phyloP scores from a whole-genome alignment of 2,797 vertebrate species.

The Epinephelus malabaricus region DNA sequence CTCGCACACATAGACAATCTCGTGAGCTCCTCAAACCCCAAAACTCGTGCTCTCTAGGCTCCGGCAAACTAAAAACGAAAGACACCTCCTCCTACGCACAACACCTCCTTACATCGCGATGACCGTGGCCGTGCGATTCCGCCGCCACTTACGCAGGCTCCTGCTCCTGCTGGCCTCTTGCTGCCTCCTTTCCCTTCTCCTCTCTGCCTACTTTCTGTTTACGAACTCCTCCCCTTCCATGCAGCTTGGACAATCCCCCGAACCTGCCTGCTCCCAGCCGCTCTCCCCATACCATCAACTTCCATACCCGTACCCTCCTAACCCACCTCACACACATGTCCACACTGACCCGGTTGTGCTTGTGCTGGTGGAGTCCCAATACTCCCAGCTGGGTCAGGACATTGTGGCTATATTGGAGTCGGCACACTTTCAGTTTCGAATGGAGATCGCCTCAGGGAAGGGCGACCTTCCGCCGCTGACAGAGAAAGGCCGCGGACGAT shows the following conservation, averaged over 20 bases:
- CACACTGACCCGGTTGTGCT: slow-evolving; percentile 91
- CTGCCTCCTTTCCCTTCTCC: slow-evolving; percentile 92
- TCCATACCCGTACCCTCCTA: slow-evolving; percentile 90
- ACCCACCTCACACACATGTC: slow-evolving; percentile 88
- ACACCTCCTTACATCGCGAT: slow-evolving; percentile 56
- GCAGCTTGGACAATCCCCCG: slow-evolving; percentile 89
- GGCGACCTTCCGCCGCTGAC: slow-evolving; percentile 96
- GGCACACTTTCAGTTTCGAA: slow-evolving; percentile 93
- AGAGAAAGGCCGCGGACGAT: slow-evolving; percentile 92
- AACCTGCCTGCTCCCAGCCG: slow-evolving; percentile 89
- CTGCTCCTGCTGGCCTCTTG: slow-evolving; percentile 94
- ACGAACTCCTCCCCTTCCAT: slow-evolving; percentile 93
- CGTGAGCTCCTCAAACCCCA: slow-evolving; percentile 13
- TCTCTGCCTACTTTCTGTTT: slow-evolving; percentile 97
- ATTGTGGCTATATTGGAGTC: slow-evolving; percentile 96
- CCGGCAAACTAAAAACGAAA: slow-evolving; percentile 31
- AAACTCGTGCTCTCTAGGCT: slow-evolving; percentile 13
- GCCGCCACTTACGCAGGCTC: slow-evolving; percentile 91
- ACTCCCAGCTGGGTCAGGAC: slow-evolving; percentile 97
- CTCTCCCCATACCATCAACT: slow-evolving; percentile 90
- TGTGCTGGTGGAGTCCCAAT: slow-evolving; percentile 97
- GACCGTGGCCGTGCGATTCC: slow-evolving; percentile 83
- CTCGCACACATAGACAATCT: slow-evolving; percentile 64
- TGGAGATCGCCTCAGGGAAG: slow-evolving; percentile 95
- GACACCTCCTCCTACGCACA: slow-evolving; percentile 35